A percentile compares a stretch with the other conserved stretches of the same genome.
Conservation (phyloP, 2,888 invertebrate genomes). For the Drosophila multiciliata region DNA sequence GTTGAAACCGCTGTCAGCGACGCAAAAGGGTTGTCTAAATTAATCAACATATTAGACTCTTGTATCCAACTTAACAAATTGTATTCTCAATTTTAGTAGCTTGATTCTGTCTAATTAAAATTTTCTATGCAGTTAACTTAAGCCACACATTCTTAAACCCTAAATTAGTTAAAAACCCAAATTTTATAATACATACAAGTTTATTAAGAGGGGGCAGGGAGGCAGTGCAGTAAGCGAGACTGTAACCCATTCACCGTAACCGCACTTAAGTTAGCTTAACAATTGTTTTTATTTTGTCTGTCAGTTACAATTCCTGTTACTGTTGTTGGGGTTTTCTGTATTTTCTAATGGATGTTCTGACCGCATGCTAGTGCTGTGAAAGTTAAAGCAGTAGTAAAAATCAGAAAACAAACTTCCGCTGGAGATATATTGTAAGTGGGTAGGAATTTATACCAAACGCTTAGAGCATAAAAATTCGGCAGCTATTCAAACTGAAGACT, state of each 20-base stretch:
- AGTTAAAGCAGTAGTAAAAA: constrained; percentile 57
- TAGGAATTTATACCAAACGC: constrained; percentile 15
- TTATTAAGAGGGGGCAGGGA: neutral
- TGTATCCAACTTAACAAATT: neutral
- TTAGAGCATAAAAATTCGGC: neutral
- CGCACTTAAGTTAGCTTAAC: constrained; percentile 67
- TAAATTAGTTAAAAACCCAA: constrained; percentile 79
- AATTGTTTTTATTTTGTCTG: constrained; percentile 61
- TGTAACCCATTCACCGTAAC: constrained; percentile 50
- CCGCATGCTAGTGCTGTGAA: constrained; percentile 60
- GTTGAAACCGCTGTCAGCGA: constrained; percentile 21
- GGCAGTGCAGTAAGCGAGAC: neutral
- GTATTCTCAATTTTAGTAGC: neutral
- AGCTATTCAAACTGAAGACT: neutral
- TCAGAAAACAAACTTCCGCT: constrained; percentile 14
- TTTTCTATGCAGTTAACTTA: constrained; percentile 18
- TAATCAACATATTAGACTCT: neutral
- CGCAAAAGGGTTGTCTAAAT: neutral
- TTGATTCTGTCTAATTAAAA: neutral
- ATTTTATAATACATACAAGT: constrained; percentile 55
- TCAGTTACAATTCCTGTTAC: constrained; percentile 49
- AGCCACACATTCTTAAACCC: constrained; percentile 23
- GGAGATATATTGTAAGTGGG: constrained; percentile 7
- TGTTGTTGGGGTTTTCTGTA: constrained; percentile 14
- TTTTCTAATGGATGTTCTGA: constrained; percentile 69